A percentile compares a stretch with the other conserved stretches of the same genome.
Conservation (phyloP, 2,797 vertebrate species). For the Brachymystax lenok region DNA sequence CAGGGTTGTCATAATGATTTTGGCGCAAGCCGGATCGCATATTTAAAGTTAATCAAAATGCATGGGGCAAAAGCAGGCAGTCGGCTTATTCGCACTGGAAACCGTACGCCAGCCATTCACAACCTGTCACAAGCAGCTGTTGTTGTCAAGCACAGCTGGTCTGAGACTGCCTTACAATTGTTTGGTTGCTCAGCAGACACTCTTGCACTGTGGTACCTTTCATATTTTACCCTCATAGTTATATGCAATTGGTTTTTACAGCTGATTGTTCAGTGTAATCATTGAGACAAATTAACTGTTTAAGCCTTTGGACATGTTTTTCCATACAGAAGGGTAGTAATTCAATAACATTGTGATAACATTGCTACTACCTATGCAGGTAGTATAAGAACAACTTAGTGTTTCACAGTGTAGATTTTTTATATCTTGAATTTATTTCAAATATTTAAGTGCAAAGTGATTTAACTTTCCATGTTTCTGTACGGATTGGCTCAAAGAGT, state of each 20-base stretch:
- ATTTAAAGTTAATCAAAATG: constrained; percentile 65
- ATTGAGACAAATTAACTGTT: no score
- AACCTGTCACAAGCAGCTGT: constrained; percentile 66
- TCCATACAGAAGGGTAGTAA: no score
- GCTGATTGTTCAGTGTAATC: background rate
- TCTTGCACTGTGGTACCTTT: constrained; percentile 38
- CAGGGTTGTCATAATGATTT: constrained; percentile 37
- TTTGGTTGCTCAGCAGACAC: constrained; percentile 61
- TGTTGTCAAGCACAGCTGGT: constrained; percentile 66
- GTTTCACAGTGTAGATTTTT: no score
- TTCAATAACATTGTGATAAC: no score
- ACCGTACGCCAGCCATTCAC: constrained; percentile 52
- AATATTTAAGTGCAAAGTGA: background rate
- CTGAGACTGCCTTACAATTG: constrained; percentile 54
- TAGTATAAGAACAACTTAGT: no score
- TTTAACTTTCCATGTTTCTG: background rate
- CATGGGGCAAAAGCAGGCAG: constrained; percentile 51
- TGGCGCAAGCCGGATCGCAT: constrained; percentile 54
- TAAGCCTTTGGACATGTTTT: no score
- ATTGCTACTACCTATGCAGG: no score
- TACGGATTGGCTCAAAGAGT: background rate
- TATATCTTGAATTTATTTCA: no score
- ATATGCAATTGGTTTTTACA: constrained; percentile 36
- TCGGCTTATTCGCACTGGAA: constrained; percentile 53
- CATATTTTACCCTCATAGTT: constrained; percentile 49